These are phyloP conservation scores for Grus americana DNA, from an alignment of 2,113 vertebrate genomes.

Conservation along the genomic window DNA sequence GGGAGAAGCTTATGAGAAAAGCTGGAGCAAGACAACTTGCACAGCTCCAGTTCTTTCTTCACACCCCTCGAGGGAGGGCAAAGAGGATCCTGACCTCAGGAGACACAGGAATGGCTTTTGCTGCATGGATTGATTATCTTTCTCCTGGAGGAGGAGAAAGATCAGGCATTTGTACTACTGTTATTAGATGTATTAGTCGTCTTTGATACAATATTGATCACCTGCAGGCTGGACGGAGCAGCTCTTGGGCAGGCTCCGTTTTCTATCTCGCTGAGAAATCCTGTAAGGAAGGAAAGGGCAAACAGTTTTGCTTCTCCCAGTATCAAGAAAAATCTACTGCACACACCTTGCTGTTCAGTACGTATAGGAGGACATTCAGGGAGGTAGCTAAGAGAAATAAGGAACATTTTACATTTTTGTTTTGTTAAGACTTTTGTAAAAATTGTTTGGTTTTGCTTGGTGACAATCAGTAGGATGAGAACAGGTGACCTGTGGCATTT, in stretches of 20 bases:
- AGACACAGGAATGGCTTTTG: not conserved
- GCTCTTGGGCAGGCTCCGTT: not conserved
- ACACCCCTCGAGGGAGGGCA: not conserved
- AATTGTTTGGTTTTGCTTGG: not conserved
- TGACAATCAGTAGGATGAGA: not conserved
- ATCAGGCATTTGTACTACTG: not conserved
- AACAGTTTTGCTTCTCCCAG: not conserved
- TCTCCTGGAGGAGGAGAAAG: not conserved
- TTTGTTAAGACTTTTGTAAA: not conserved
- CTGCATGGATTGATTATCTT: not conserved
- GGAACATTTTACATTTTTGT: not conserved
- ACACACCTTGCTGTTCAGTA: not conserved
- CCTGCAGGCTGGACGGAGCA: not conserved
- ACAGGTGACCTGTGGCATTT: not conserved
- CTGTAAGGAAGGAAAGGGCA: not conserved
- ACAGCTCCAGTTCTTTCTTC: not conserved
- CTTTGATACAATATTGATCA: not conserved
- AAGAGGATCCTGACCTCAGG: not conserved
- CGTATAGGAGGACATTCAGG: not conserved
- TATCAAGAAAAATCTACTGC: not conserved
- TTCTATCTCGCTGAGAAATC: not conserved
- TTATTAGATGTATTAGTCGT: not conserved
- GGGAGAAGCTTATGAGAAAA: not conserved
- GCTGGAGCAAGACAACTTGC: not conserved
- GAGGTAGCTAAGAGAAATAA: not conserved